Base-by-base conservation (phyloP, 2,888 invertebrate genomes). In the Isotomurus palustris region DNA sequence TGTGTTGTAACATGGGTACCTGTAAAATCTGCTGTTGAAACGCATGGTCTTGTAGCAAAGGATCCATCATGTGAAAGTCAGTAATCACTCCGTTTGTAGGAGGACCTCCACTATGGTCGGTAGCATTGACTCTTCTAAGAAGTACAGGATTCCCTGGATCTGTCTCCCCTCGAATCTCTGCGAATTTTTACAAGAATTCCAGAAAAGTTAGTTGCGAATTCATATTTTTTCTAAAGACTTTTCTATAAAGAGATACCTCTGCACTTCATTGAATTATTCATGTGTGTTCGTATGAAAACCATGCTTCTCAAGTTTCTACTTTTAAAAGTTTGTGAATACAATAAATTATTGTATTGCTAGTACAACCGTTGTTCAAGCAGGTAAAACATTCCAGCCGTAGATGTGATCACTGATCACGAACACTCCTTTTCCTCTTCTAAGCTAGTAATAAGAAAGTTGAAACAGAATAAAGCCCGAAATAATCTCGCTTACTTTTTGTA, bases 21-120 rank as follows among this genome's bases (percentile, higher is more conserved):
- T 72, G 72, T 45, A 72, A 53, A 73, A 85, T 83, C 76, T 84
- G 84, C 69, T 84, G 83, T 72, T 85, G 84, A 73, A 84, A 80
- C 73, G 80, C 80, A 74, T 81, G 78, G 72, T 82, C 84, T 63
- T 82, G 80, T 60, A 78, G 75, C 63, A 80, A 75, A 59, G 80
- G 79, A 68, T 81, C 79, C 70, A 79, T 68, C 68, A 70, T 68
- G 40, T 67, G 62, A 47, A 68, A 60, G 51, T 68, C 68, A 32
- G 60, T 58, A 51, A 64, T 60, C 56, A 64, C 66, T 48, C 68
- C 53, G 29, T 68, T 68, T 59, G 66, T 68, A 28, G 62, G 44
- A 38, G 64, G 61, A 48, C 57, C 58, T 40, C 61, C 60, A 53
- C 64, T 68, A 10, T 58, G 57, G 27, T 65, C 67, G 3, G 60